Evolutionary conservation across 2,797 vertebrate genomes (phyloP).

Genomic region (Premnoplex brunnescens): DNA sequence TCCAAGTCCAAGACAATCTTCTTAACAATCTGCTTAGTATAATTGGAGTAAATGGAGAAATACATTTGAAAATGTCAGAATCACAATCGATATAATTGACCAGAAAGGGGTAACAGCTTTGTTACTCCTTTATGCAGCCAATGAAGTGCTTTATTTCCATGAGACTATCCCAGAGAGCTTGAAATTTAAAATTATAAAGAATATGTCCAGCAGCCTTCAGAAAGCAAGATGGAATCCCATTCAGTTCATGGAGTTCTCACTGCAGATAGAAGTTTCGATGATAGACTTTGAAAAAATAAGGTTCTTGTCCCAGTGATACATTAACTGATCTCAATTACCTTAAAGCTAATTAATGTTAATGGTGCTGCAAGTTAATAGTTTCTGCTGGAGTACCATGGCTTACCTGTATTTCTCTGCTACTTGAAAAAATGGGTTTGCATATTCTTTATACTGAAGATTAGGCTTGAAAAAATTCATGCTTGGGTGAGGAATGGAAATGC

Average conservation of each 20-base stretch:
- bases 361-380: background rate
- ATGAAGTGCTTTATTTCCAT: background rate
- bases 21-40: conserved; percentile 41
- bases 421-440: background rate
- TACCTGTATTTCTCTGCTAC: background rate
- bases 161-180: background rate
- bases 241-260: background rate
- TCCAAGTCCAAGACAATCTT: conserved; percentile 32
- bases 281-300: background rate
- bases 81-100: conserved; percentile 44
- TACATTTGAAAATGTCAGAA: conserved; percentile 47
- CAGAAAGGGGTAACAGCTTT: conserved; percentile 20
- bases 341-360: conserved; percentile 32
- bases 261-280: background rate
- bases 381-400: background rate
- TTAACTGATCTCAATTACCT: conserved; percentile 33
- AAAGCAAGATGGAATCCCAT: background rate
- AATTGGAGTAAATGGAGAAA: conserved; percentile 55
- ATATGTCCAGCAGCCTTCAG: background rate
- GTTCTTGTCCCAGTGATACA: background rate
- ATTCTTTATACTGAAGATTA: background rate
- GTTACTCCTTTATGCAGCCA: background rate
- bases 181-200: conserved; percentile 29
- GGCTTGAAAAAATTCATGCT: background rate
- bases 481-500: background rate